Conservation (phyloP, 1,140 invertebrate genomes). For the Drosophila burlai region DNA sequence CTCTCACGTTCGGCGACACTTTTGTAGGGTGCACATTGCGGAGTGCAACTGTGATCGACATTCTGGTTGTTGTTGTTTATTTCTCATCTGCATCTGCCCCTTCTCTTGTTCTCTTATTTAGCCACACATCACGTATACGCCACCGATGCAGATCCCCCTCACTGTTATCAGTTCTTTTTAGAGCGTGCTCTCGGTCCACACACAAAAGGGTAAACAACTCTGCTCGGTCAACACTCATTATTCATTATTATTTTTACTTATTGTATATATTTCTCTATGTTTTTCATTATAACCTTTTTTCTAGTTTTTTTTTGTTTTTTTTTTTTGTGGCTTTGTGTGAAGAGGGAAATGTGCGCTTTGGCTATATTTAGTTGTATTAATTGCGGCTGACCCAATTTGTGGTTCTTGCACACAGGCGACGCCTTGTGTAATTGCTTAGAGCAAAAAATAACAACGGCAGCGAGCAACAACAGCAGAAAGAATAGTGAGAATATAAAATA, state of each 20-base stretch:
- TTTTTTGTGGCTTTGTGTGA: slow-evolving; percentile 11
- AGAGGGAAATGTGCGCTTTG: slow-evolving; percentile 49
- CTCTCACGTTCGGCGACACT: background rate
- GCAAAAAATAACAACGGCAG: slow-evolving; percentile 29
- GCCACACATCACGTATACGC: slow-evolving; percentile 43
- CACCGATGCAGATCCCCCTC: slow-evolving; percentile 23
- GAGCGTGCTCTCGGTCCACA: slow-evolving; percentile 13
- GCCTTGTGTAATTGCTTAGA: slow-evolving; percentile 60
- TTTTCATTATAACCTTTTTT: slow-evolving; percentile 24
- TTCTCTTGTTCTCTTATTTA: slow-evolving; percentile 10
- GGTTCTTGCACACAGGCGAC: slow-evolving; percentile 45
- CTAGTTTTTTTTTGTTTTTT: background rate
- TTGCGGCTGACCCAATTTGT: slow-evolving; percentile 75
- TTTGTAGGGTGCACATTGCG: background rate
- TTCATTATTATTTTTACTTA: slow-evolving; percentile 30
- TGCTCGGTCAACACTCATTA: slow-evolving; percentile 39
- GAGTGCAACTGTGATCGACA: slow-evolving; percentile 4
- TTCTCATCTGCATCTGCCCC: background rate
- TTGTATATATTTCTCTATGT: background rate
- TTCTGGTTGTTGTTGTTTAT: slow-evolving; percentile 1
- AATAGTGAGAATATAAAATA: slow-evolving; percentile 22
- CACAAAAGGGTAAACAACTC: slow-evolving; percentile 39
- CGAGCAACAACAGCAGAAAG: background rate
- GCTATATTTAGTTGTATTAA: slow-evolving; percentile 75
- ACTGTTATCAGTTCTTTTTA: slow-evolving; percentile 24